Base-by-base conservation (phyloP, 1,140 invertebrate genomes). In the Cotesia typhae region DNA sequence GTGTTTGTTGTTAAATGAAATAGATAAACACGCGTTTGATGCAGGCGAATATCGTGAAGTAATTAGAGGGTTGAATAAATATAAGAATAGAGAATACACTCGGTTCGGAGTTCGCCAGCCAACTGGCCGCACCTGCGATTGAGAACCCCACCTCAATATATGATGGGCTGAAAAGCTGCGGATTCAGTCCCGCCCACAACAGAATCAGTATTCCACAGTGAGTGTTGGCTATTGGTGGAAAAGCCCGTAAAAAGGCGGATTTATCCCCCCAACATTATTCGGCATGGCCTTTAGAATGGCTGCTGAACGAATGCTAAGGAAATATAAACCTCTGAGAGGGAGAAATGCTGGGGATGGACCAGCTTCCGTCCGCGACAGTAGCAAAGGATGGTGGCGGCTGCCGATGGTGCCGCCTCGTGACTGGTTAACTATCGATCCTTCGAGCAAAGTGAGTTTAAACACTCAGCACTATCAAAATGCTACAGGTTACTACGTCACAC, bases 271-370 rank as follows among this genome's bases (percentile, higher is more conserved):
- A 57, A 67, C 37, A 14, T 66, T 68, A 63, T 67, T 52, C 65
- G 73, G 78, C 79, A 76, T 83, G 83, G 81, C 78, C 82, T 76
- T 80, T 80, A 78, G 83, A 82, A 83, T 85, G 83, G 83, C 83
- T 82, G 81, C 81, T 78, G 75, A 65, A 74, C 71, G 73, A 76
- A 61, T 55, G 61, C 74, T 53, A 55, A 61, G 75, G 70, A 65
- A 65, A 36, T 37, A 38, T 47, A 57, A 41, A 68, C 41, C 60
- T 17, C 71, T 41, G 37, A 60, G 72, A 59, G 66, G 75, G 35
- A 41, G 28, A 53, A 36, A 20, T 41, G 4, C 28, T 35, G 55
- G 71, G 53, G 36, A n/a, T 20, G 65, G 51, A 63, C 63, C 47
- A 61, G 64, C 70, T 72, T 66, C 70, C 53, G 70, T 68, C 36